Percentiles rank a stretch among this genome's conserved stretches.
Conservation (phyloP, 1,140 invertebrate species). For the Drosophila nikananu region DNA sequence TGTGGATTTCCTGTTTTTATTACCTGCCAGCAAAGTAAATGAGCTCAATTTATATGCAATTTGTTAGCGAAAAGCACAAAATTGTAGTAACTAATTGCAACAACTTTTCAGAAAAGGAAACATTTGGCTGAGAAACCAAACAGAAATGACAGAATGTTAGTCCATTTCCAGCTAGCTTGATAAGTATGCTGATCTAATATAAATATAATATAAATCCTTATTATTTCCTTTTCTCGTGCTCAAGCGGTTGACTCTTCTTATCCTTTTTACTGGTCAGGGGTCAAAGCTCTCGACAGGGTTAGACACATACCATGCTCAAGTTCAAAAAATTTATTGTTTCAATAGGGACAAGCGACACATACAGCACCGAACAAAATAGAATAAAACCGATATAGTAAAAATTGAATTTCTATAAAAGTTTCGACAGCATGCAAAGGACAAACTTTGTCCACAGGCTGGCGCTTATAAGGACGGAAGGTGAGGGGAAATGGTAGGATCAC, state of each 20-base stretch:
- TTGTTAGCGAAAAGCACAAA: constrained; percentile 40
- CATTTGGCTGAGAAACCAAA: not conserved
- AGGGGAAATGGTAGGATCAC: constrained; percentile 25
- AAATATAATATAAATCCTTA: not conserved
- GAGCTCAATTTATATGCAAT: constrained; percentile 79
- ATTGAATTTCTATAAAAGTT: constrained; percentile 81
- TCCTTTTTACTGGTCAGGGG: constrained; percentile 18
- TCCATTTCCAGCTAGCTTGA: not conserved
- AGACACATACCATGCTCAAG: constrained; percentile 56
- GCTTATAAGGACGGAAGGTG: not conserved
- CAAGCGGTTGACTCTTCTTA: constrained; percentile 38
- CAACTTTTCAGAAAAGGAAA: not conserved
- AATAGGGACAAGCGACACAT: constrained; percentile 65
- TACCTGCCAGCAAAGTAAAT: constrained; percentile 48
- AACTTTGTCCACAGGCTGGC: constrained; percentile 57
- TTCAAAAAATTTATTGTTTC: constrained; percentile 74
- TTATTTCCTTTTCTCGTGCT: not conserved
- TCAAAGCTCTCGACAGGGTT: constrained; percentile 58
- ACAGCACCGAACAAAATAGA: constrained; percentile 37
- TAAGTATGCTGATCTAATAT: not conserved
- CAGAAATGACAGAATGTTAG: no score
- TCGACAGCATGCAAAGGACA: constrained; percentile 77
- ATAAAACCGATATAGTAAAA: constrained; percentile 62
- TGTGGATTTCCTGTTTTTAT: constrained; percentile 50
- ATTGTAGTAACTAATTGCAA: constrained; percentile 17